These are phyloP conservation scores for Riparia riparia DNA, from an alignment of 2,113 vertebrate species.

Conservation along the genomic window DNA sequence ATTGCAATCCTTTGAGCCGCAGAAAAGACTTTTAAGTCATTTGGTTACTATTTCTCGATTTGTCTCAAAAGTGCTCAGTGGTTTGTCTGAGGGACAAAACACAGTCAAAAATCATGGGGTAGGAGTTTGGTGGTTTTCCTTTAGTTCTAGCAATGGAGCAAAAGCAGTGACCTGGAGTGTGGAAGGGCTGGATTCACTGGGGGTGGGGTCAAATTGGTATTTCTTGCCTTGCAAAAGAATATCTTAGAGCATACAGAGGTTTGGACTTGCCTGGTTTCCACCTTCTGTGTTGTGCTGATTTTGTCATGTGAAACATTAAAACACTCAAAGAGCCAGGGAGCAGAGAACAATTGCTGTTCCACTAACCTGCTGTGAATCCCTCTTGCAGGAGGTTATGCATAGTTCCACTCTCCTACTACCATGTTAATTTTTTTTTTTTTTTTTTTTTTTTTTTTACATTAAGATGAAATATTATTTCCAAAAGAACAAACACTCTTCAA, in stretches of 20 bases:
- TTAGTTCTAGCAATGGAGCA: not conserved
- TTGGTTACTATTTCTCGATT: not conserved
- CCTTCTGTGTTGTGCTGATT: not conserved
- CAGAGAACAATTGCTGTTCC: not conserved
- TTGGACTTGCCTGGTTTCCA: not conserved
- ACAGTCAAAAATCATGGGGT: fast-evolving
- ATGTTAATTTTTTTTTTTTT: too few relatives aligned
- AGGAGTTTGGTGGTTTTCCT: not conserved
- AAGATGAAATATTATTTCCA: not conserved
- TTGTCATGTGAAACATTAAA: not conserved
- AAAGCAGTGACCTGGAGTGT: not conserved
- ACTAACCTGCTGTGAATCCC: not conserved
- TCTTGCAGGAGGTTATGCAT: not conserved
- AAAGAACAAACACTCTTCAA: not conserved
- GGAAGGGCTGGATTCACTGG: not conserved
- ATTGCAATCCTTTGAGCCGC: not conserved
- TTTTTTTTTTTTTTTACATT: too few relatives aligned
- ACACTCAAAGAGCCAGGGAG: not conserved
- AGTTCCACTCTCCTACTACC: not conserved
- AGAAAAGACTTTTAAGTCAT: not conserved
- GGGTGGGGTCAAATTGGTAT: not conserved
- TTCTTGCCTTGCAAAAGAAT: not conserved
- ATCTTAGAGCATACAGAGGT: not conserved
- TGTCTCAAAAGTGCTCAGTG: not conserved
- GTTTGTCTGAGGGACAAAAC: not conserved